These are phyloP conservation scores for Camponotus floridanus DNA, from an alignment of 1,140 invertebrate species.

Conservation along the genomic window DNA sequence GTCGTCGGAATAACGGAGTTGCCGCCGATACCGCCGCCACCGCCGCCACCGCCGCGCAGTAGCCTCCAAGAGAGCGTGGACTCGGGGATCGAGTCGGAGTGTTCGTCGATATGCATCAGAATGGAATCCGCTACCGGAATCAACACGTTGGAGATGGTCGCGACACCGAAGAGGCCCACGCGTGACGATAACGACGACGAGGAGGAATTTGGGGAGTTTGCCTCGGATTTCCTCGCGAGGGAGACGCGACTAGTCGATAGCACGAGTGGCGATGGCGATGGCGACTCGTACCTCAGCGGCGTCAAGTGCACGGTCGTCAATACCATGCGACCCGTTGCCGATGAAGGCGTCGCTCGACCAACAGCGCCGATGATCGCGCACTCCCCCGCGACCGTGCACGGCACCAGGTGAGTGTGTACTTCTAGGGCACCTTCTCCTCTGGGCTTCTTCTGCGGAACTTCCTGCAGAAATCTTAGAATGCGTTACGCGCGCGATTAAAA, in stretches of 20 bases:
- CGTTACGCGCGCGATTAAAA: neutral
- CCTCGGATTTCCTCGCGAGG: constrained; percentile 55
- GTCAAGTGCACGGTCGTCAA: constrained; percentile 63
- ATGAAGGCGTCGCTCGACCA: constrained; percentile 43
- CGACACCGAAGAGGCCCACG: neutral
- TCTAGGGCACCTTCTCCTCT: constrained; percentile 24
- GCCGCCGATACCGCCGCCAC: constrained; percentile 26
- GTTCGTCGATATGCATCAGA: constrained; percentile 73
- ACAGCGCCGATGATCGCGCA: constrained; percentile 27
- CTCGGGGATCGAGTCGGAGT: constrained; percentile 77
- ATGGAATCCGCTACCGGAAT: constrained; percentile 41
- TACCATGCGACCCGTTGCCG: constrained; percentile 54
- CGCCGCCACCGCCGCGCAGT: constrained; percentile 18
- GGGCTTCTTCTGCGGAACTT: constrained; percentile 11
- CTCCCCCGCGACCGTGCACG: constrained; percentile 40
- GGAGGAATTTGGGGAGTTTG: constrained; percentile 55
- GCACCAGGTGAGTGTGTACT: constrained; percentile 66
- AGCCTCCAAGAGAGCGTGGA: constrained; percentile 76
- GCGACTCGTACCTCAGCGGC: constrained; percentile 60
- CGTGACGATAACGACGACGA: constrained; percentile 22
- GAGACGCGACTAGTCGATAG: constrained; percentile 43
- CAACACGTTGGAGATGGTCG: constrained; percentile 9
- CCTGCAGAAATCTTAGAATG: constrained; percentile 32
- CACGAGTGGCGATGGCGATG: constrained; percentile 41
- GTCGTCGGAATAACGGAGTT: constrained; percentile 22